These are phyloP conservation scores for Phymatocera aterrima DNA, from an alignment of 2,888 invertebrate species.

Conservation along the genomic window DNA sequence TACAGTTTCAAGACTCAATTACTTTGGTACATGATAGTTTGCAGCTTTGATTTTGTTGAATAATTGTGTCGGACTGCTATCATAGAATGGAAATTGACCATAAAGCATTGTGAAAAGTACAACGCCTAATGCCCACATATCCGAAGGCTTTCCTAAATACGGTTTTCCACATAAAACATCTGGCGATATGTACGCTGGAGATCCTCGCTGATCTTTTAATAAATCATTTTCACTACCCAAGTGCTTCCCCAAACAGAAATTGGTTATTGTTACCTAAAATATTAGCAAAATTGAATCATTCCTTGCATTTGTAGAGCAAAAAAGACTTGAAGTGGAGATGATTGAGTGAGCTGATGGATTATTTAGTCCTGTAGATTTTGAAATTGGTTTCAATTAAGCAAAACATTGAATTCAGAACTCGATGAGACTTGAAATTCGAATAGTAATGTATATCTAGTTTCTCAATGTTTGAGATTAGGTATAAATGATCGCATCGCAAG, in stretches of 20 bases:
- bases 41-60: conserved; percentile 86
- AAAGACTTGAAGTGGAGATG: background rate
- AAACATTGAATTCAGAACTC: background rate
- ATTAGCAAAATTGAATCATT: conserved; percentile 47
- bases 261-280: conserved; percentile 80
- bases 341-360: background rate
- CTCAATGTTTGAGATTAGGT: too few relatives aligned
- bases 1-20: conserved; percentile 69
- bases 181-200: conserved; percentile 89
- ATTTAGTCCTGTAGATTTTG: background rate
- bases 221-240: conserved; percentile 84
- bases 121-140: conserved; percentile 90
- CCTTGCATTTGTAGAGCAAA: background rate
- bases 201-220: conserved; percentile 86
- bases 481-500: background rate
- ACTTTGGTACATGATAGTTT: conserved; percentile 85
- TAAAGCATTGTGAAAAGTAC: conserved; percentile 88
- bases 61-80: conserved; percentile 83
- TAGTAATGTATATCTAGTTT: too few relatives aligned
- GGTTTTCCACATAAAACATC: conserved; percentile 87
- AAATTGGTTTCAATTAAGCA: background rate
- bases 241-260: conserved; percentile 87
- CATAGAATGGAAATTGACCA: conserved; percentile 89
- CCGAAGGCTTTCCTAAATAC: conserved; percentile 87
- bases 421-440: too few relatives aligned